These are phyloP conservation scores for Siphamia tubifer DNA, from an alignment of 2,113 vertebrate species.

Conservation along the genomic window DNA sequence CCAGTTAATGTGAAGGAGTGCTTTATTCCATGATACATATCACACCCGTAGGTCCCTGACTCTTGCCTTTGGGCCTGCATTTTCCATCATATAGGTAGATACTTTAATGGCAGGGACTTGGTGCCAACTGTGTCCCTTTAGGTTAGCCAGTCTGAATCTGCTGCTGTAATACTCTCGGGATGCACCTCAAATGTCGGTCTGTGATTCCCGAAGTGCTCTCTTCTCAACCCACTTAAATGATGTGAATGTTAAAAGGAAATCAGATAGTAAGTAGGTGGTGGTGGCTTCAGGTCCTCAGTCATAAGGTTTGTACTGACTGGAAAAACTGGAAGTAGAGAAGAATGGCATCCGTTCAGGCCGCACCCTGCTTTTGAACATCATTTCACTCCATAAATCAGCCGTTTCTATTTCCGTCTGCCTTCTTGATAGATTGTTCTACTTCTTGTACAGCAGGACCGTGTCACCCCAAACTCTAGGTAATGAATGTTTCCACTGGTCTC, in stretches of 20 bases:
- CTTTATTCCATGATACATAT: conserved; percentile 41
- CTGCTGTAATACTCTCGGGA: conserved; percentile 20
- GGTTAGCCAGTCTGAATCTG: conserved; percentile 23
- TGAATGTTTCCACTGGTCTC: conserved; percentile 41
- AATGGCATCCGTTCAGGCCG: background rate
- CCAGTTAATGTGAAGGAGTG: conserved; percentile 10
- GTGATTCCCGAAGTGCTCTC: background rate
- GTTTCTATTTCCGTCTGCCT: background rate
- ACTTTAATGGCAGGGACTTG: conserved; percentile 6
- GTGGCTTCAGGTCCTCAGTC: background rate
- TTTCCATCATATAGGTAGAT: conserved; percentile 9
- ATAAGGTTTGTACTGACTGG: background rate
- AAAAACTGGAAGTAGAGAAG: background rate
- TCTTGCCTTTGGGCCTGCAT: background rate
- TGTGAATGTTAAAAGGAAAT: conserved; percentile 19
- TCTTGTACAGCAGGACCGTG: conserved; percentile 6
- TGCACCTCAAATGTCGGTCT: conserved; percentile 47
- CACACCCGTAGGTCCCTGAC: conserved; percentile 4
- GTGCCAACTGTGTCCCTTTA: background rate
- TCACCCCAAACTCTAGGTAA: conserved; percentile 21
- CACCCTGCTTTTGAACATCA: conserved; percentile 4
- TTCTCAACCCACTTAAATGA: background rate
- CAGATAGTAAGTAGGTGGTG: no score
- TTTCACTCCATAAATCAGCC: background rate
- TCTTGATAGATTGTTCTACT: background rate